Evolutionary conservation across 2,113 vertebrate species (phyloP).

Genomic region (Myxocyprinus asiaticus): DNA sequence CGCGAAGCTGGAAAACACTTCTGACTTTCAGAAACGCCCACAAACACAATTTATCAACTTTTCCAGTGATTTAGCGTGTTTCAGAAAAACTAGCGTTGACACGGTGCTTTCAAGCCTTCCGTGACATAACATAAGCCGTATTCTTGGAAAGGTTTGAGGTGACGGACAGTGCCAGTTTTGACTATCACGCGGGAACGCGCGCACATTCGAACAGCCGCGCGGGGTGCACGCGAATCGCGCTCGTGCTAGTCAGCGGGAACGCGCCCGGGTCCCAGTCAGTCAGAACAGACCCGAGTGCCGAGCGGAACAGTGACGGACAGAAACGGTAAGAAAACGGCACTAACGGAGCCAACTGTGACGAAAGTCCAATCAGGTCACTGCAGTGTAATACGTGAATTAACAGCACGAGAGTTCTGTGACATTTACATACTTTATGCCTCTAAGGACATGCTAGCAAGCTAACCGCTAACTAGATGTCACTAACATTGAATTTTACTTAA

Average conservation of each 20-base stretch:
- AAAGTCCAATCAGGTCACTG: conserved; percentile 5
- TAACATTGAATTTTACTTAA: background rate
- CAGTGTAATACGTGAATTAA: background rate
- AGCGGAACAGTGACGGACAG: conserved; percentile 15
- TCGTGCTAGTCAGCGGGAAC: conserved; percentile 19
- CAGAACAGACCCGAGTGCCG: conserved; percentile 35
- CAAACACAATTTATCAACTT: too few species aligned
- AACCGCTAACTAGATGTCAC: conserved; percentile 24
- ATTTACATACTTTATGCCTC: conserved; percentile 32
- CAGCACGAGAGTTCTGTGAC: background rate
- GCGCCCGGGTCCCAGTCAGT: conserved; percentile 31
- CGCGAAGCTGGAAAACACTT: conserved; percentile 20
- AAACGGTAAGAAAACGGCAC: conserved; percentile 30
- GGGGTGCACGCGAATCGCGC: background rate
- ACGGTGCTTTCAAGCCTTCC: background rate
- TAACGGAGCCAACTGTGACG: background rate
- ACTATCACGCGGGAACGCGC: conserved; percentile 32
- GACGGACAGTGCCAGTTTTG: conserved; percentile 49
- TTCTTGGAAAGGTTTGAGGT: conserved; percentile 18
- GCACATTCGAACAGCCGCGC: background rate
- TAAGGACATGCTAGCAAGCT: conserved; percentile 41
- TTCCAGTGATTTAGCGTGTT: too few species aligned
- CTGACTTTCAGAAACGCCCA: background rate
- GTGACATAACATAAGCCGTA: background rate
- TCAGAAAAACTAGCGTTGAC: background rate